Percentiles rank a stretch among this genome's conserved stretches.
Conservation (phyloP, 2,888 invertebrate genomes). For the Nymphalis urticae region DNA sequence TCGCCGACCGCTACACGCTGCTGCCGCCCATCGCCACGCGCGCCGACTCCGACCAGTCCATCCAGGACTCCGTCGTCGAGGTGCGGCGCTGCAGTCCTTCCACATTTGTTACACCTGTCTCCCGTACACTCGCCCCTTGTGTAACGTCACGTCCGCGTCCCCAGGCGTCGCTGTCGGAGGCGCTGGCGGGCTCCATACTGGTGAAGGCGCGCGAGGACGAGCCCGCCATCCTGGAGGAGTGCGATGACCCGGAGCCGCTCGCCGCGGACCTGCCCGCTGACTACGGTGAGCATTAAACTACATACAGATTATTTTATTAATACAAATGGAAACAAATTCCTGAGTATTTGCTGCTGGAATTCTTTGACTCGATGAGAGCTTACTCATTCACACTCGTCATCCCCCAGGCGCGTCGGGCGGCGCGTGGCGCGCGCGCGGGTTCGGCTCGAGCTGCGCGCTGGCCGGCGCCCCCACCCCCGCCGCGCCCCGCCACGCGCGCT, state of each 20-base stretch:
- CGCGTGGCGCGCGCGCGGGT: conserved; percentile 44
- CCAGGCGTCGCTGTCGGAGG: conserved; percentile 43
- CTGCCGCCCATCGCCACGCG: conserved; percentile 61
- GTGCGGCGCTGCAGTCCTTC: conserved; percentile 13
- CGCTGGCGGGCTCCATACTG: conserved; percentile 54
- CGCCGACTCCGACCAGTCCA: conserved; percentile 51
- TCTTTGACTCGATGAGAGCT: too few relatives aligned
- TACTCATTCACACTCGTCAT: not conserved
- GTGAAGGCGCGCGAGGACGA: conserved; percentile 50
- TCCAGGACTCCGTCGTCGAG: conserved; percentile 42
- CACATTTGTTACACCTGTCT: too few relatives aligned
- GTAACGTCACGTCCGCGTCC: not conserved
- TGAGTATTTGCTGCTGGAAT: too few relatives aligned
- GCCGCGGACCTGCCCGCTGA: conserved; percentile 5
- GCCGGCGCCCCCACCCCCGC: conserved; percentile 44
- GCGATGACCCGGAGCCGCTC: conserved; percentile 43
- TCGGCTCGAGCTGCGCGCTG: conserved; percentile 52
- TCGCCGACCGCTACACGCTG: conserved; percentile 60
- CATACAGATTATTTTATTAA: not conserved
- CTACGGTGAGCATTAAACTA: not conserved
- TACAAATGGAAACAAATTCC: too few relatives aligned
- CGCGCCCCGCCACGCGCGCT: conserved; percentile 47
- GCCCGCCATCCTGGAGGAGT: conserved; percentile 58
- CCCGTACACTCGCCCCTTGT: too few relatives aligned
- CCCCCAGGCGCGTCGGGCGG: conserved; percentile 25